Evolutionary conservation across 2,888 invertebrate species (phyloP).

Genomic region (Gastrophysa polygoni): DNA sequence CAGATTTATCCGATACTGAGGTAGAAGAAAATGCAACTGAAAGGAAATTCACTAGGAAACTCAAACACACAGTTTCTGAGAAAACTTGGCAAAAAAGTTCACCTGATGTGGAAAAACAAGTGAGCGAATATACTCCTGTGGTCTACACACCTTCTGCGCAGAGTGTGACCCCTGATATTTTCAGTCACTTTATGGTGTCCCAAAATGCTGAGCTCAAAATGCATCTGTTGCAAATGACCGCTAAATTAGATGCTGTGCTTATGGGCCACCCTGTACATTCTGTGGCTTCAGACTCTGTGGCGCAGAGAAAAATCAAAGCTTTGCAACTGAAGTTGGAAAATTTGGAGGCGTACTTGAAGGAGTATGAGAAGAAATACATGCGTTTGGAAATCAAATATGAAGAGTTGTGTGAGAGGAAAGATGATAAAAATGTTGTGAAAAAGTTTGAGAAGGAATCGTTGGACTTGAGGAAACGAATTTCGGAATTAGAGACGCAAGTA

Average conservation of each 20-base stretch:
- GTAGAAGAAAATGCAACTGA: conserved; percentile 31
- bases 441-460: conserved; percentile 27
- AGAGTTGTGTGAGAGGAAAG: conserved; percentile 15
- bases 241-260: conserved; percentile 67
- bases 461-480: conserved; percentile 20
- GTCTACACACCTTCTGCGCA: conserved; percentile 29
- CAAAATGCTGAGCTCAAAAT: conserved; percentile 72
- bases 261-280: conserved; percentile 33
- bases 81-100: conserved; percentile 19
- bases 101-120: conserved; percentile 1
- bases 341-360: conserved; percentile 43
- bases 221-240: conserved; percentile 66
- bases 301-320: conserved; percentile 54
- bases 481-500: conserved; percentile 23
- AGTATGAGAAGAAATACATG: conserved; percentile 31
- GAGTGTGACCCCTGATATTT: conserved; percentile 52
- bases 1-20: conserved; percentile 44
- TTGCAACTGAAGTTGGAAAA: conserved; percentile 55
- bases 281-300: conserved; percentile 38
- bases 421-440: conserved; percentile 15
- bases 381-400: conserved; percentile 30
- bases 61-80: conserved; percentile 23
- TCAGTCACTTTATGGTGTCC: conserved; percentile 62
- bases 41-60: conserved; percentile 25
- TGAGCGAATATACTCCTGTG: background rate